Base-by-base conservation (phyloP, 1,140 invertebrate species). In the Helicoverpa armigera region DNA sequence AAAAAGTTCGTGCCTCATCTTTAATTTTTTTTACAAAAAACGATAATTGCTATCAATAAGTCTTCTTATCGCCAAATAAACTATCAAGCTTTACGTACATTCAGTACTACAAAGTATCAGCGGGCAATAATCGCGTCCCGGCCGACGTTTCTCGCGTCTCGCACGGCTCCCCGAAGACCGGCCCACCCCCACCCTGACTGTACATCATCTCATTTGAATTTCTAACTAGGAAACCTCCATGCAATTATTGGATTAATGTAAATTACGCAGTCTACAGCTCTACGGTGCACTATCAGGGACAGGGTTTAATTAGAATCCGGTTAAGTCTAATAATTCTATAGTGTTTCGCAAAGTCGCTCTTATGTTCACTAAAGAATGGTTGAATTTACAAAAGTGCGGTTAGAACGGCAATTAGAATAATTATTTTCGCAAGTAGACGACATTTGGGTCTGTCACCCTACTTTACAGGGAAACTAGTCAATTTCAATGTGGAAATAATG, bases 211-310 rank as follows among this genome's bases (percentile, higher is more conserved):
- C 97, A 98, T 98, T 97, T 97, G 97, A 97, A 97, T 97, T 97
- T 97, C 97, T 98, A 97, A 98, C 97, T 97, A 97, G 97, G 96
- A 97, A 97, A 97, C 97, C 97, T 97, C 97, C 97, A 97, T 97
- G 97, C 97, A 98, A 97, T 98, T 98, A 98, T 98, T 97, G 97
- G 97, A 98, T 98, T 98, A 98, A 98, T 98, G 97, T 97, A 98
- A 98, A 98, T 98, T 97, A 97, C 97, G 96, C 96, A 96, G 96
- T 96, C 96, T 96, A 96, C 91, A 89, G 94, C 95, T 90, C 91
- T 94, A 96, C 95, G 95, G 95, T 96, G 96, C 96, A 94, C 91
- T 94, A 94, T 94, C 92, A 92, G 92, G 87, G 91, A 92, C 91
- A 90, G 88, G 91, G 88, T 90, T 94, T 94, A 94, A 94, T 94